Evolutionary conservation across 2,888 invertebrate genomes (phyloP).

Genomic region (Zygothrica quintamaculata): DNA sequence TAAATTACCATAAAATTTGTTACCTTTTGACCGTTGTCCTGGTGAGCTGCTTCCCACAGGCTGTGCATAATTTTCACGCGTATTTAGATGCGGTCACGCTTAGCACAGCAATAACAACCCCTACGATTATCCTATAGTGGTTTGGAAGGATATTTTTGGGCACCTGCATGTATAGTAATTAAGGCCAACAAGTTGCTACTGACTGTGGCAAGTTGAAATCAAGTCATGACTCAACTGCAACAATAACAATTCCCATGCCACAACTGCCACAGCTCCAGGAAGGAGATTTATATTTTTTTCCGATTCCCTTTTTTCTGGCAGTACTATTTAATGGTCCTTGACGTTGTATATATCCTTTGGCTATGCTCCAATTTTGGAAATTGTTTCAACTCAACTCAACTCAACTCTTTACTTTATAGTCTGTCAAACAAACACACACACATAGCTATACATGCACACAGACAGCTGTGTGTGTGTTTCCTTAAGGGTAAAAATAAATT

Average conservation of each 20-base stretch:
- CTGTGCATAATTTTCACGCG: conserved; percentile 73
- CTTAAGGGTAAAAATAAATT: conserved; percentile 12
- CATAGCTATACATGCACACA: conserved; percentile 10
- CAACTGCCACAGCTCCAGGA: too few relatives aligned
- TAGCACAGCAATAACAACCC: conserved; percentile 28
- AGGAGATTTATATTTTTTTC: conserved; percentile 34
- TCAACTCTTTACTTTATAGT: conserved; percentile 55
- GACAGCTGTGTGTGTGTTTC: conserved; percentile 9
- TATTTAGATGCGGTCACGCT: conserved; percentile 43
- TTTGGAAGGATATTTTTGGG: conserved; percentile 34
- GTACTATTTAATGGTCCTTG: conserved; percentile 57
- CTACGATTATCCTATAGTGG: conserved; percentile 57
- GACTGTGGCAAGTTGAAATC: conserved; percentile 5
- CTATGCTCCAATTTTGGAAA: neutral
- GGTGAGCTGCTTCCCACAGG: conserved; percentile 51
- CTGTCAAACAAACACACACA: conserved; percentile 20
- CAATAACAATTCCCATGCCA: neutral
- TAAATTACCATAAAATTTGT: conserved; percentile 71
- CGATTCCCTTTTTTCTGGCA: conserved; percentile 19
- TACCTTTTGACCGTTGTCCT: conserved; percentile 46
- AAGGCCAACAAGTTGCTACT: conserved; percentile 47
- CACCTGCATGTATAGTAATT: conserved; percentile 63
- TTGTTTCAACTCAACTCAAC: neutral
- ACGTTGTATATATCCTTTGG: conserved; percentile 43
- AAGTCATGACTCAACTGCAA: conserved; percentile 57